These are phyloP conservation scores for Drosophila meridiana DNA, from an alignment of 2,888 invertebrate genomes.

Conservation along the genomic window DNA sequence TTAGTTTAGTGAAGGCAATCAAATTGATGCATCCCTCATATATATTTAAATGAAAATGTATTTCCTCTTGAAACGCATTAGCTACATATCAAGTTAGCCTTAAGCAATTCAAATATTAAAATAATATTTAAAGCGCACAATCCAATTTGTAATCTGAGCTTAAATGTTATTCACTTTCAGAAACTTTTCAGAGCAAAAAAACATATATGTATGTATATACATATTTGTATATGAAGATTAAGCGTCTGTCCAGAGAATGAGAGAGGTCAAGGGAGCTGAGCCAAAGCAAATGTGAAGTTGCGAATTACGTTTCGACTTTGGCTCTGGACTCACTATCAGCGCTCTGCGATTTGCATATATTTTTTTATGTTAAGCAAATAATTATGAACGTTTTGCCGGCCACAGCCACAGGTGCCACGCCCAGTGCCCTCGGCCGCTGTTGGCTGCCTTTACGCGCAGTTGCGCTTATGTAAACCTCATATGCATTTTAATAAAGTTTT, in stretches of 20 bases:
- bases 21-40: too few relatives aligned
- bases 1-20: too few relatives aligned
- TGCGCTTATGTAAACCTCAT: constrained; percentile 50
- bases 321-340: constrained; percentile 22
- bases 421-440: not conserved
- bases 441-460: not conserved
- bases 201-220: not conserved
- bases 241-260: not conserved
- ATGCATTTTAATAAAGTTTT: constrained; percentile 59
- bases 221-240: not conserved
- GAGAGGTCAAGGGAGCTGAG: not conserved
- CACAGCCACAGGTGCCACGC: constrained; percentile 21
- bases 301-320: constrained; percentile 30
- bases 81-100: not conserved
- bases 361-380: constrained; percentile 53
- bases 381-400: constrained; percentile 50
- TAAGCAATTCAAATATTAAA: not conserved
- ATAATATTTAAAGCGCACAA: not conserved
- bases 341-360: constrained; percentile 51
- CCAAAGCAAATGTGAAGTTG: constrained; percentile 32
- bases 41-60: too few relatives aligned
- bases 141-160: not conserved
- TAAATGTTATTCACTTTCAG: not conserved
- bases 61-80: not conserved
- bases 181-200: not conserved